Conservation (phyloP, 2,113 vertebrate genomes). For the Plecturocebus donacophilus region DNA sequence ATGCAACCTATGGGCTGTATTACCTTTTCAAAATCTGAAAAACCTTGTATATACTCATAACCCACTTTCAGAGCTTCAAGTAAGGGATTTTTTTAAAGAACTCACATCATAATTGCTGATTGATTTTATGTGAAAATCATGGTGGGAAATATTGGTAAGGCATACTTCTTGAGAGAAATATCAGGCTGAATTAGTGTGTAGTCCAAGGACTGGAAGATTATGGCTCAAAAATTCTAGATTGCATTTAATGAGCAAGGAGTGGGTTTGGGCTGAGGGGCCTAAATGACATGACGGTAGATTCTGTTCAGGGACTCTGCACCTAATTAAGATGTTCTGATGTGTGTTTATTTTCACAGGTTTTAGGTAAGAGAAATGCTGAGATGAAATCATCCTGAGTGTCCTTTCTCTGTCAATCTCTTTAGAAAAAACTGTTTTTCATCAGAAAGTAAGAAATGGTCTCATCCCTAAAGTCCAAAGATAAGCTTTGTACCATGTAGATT, state of each 20-base stretch:
- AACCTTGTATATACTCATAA: background rate
- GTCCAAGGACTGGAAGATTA: background rate
- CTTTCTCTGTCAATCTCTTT: background rate
- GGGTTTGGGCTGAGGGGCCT: background rate
- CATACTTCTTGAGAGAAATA: background rate
- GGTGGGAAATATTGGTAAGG: background rate
- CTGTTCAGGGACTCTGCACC: background rate
- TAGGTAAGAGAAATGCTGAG: background rate
- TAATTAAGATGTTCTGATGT: background rate
- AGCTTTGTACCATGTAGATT: background rate
- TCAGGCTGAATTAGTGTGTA: background rate
- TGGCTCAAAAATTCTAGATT: background rate
- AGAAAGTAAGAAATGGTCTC: background rate
- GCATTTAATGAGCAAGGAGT: background rate
- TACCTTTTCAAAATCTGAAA: background rate
- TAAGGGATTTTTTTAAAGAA: background rate
- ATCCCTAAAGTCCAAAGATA: background rate
- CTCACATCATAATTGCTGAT: background rate
- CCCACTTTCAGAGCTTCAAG: no score
- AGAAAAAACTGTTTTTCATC: background rate
- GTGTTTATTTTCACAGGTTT: background rate
- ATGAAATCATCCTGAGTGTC: background rate
- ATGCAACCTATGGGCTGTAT: accelerated
- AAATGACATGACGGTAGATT: background rate
- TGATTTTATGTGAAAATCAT: background rate